Evolutionary conservation across 2,113 vertebrate genomes (phyloP).

Genomic region (Ophiodon elongatus): DNA sequence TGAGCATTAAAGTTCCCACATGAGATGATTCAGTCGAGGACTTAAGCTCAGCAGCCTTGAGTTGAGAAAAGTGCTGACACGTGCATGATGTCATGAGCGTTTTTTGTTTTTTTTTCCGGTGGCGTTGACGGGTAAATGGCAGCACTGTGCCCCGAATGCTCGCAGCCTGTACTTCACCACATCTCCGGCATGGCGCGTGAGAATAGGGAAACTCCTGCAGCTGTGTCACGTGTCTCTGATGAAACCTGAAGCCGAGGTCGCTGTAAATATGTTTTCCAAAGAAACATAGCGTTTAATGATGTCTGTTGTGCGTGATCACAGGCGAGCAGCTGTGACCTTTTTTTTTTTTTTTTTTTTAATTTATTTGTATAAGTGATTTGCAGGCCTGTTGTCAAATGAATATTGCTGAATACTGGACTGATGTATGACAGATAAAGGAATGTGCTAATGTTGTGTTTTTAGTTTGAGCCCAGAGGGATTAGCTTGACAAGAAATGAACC

Average conservation of each 20-base stretch:
- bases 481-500: conserved; percentile 45
- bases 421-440: conserved; percentile 58
- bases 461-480: conserved; percentile 41
- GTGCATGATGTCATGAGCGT: neutral
- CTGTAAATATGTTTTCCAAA: conserved; percentile 72
- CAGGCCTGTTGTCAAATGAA: conserved; percentile 48
- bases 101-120: no score
- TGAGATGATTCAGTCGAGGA: conserved; percentile 5
- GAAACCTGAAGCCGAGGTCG: conserved; percentile 23
- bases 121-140: neutral
- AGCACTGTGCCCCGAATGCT: conserved; percentile 1
- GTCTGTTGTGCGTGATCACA: conserved; percentile 28
- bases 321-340: conserved; percentile 52
- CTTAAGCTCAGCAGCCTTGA: neutral
- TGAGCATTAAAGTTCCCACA: neutral
- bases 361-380: conserved; percentile 70
- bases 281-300: conserved; percentile 42
- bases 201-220: neutral
- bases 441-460: conserved; percentile 51
- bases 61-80: neutral
- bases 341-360: no score
- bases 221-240: neutral
- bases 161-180: conserved; percentile 8
- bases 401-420: conserved; percentile 37
- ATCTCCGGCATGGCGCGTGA: conserved; percentile 8